These are phyloP conservation scores for Pammene fasciana DNA, from an alignment of 2,888 invertebrate genomes.

Conservation along the genomic window DNA sequence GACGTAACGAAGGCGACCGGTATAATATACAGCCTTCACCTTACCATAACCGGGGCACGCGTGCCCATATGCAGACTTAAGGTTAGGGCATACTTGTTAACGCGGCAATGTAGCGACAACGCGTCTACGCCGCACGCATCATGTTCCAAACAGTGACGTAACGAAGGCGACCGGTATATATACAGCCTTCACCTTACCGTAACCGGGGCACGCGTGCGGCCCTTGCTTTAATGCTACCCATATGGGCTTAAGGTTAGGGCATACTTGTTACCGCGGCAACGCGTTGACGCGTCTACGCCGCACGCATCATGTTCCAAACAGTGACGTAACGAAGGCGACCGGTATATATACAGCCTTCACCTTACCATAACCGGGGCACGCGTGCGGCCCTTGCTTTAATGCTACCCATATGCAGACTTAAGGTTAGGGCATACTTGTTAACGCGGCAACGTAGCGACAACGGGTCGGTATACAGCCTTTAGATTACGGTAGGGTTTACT, in stretches of 20 bases:
- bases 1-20: conserved; percentile 15
- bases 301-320: conserved; percentile 12
- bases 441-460: not conserved
- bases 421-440: not conserved
- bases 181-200: conserved; percentile 21
- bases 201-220: conserved; percentile 28
- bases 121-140: conserved; percentile 2
- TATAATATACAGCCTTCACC: conserved; percentile 21
- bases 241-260: not conserved
- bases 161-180: conserved; percentile 12
- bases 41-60: conserved; percentile 19
- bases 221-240: conserved; percentile 19
- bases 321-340: conserved; percentile 15
- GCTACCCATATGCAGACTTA: not conserved
- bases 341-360: conserved; percentile 22
- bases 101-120: not conserved
- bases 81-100: not conserved
- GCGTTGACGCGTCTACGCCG: not conserved
- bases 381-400: conserved; percentile 27
- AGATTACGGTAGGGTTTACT: no score
- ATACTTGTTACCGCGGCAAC: not conserved
- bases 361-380: conserved; percentile 19
- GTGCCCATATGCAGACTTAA: conserved; percentile 6
- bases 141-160: conserved; percentile 19
- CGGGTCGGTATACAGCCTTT: no score